phyloP scores from a whole-genome alignment of 2,113 vertebrate genomes.

The Patagioenas fasciata region DNA sequence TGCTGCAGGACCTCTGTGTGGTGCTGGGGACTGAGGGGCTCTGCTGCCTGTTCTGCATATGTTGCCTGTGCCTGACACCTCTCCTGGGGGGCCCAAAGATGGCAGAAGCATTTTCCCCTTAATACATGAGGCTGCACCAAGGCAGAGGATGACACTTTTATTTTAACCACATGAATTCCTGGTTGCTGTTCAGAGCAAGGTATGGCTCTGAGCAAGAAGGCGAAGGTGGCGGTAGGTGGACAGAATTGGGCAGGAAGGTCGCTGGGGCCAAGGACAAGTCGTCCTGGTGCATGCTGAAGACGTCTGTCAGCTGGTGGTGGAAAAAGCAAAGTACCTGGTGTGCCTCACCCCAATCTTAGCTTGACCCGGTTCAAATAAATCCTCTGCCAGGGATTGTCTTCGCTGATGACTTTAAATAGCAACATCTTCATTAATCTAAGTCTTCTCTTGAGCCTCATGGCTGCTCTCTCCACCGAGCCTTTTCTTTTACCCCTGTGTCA shows the following conservation, averaged over 20 bases:
- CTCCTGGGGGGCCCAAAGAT: not conserved
- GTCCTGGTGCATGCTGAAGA: not conserved
- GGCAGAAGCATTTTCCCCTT: not conserved
- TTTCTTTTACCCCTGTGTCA: not conserved
- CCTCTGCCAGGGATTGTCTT: conserved; percentile 34
- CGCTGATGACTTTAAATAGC: not conserved
- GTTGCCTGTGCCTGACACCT: not conserved
- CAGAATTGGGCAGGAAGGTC: not conserved
- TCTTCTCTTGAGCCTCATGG: not conserved
- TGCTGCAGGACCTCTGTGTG: fast-evolving
- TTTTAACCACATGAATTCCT: not conserved
- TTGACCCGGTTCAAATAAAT: conserved; percentile 35
- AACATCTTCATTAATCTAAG: conserved; percentile 32
- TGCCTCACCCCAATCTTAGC: not conserved
- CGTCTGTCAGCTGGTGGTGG: not conserved
- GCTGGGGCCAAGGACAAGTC: not conserved
- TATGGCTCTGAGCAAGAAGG: not conserved
- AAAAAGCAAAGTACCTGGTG: not conserved
- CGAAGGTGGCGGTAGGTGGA: fast-evolving
- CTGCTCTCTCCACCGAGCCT: not conserved
- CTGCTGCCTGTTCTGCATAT: not conserved
- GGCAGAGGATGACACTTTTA: not conserved
- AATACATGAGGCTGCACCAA: fast-evolving
- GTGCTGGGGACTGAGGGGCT: too few relatives aligned
- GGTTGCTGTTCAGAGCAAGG: not conserved